These are phyloP conservation scores for Drosophila malerkotliana DNA, from an alignment of 1,140 invertebrate genomes.

Conservation along the genomic window DNA sequence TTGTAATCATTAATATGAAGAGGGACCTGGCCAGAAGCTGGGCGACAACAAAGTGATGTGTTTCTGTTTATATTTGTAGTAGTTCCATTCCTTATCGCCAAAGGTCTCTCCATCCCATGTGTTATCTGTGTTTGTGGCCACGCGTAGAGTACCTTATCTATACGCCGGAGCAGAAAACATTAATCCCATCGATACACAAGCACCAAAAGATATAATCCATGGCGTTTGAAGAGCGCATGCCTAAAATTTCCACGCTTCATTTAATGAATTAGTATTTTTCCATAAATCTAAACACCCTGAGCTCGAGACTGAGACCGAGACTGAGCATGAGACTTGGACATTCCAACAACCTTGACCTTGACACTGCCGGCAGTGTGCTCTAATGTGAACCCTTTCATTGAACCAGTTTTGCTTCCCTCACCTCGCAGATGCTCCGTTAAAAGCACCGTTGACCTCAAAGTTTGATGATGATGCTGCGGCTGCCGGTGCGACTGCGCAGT, in stretches of 20 bases:
- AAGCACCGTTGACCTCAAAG: conserved; percentile 73
- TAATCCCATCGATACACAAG: conserved; percentile 1
- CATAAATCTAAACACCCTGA: conserved; percentile 18
- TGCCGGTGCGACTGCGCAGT: conserved; percentile 4
- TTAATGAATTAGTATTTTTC: conserved; percentile 52
- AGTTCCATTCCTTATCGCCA: conserved; percentile 2
- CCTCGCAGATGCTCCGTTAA: conserved; percentile 54
- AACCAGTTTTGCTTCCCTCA: conserved; percentile 29
- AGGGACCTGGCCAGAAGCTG: background rate
- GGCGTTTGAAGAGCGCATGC: background rate
- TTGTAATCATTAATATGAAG: conserved; percentile 15
- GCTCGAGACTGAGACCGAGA: background rate
- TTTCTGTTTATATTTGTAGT: background rate
- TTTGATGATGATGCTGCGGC: conserved; percentile 24
- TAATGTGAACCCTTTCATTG: conserved; percentile 36
- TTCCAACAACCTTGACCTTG: conserved; percentile 53
- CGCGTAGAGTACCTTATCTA: conserved; percentile 28
- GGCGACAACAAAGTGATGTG: background rate
- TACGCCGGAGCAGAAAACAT: background rate
- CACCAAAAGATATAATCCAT: background rate
- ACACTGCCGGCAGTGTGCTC: conserved; percentile 45
- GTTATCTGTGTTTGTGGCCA: conserved; percentile 5
- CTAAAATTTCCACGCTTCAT: conserved; percentile 53
- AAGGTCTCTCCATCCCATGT: conserved; percentile 9
- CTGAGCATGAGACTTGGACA: conserved; percentile 1